Percentiles rank a stretch among this genome's conserved stretches.
Evolutionary conservation across 2,888 invertebrate species (phyloP).

Genomic region (Frankliniella intonsa): DNA sequence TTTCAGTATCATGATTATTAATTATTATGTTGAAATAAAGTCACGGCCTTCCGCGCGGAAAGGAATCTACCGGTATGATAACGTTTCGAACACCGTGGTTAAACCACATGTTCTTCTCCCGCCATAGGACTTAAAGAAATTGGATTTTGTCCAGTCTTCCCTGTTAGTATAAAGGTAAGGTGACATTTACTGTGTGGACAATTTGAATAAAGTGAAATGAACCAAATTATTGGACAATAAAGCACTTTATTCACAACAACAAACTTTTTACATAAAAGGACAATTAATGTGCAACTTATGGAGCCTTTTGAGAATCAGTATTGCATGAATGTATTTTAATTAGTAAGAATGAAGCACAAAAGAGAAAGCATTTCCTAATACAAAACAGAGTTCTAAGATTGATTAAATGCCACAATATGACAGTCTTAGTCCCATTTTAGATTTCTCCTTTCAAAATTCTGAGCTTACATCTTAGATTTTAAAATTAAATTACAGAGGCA

Average conservation of each 20-base stretch:
- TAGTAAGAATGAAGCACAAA: neutral
- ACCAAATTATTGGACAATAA: neutral
- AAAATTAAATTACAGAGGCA: neutral
- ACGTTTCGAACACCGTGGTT: too few relatives aligned
- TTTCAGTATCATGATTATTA: too few relatives aligned
- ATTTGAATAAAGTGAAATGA: neutral
- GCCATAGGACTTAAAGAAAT: too few relatives aligned
- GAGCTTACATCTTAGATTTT: neutral
- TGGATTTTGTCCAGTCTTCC: too few relatives aligned
- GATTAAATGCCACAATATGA: neutral
- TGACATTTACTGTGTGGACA: too few relatives aligned
- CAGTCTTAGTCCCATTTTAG: neutral
- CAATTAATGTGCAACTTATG: neutral
- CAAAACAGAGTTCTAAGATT: neutral
- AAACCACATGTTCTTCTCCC: too few relatives aligned
- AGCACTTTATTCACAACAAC: constrained; percentile 23
- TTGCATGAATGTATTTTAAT: neutral
- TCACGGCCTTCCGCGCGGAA: too few relatives aligned
- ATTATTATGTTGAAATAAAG: too few relatives aligned
- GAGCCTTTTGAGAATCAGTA: neutral
- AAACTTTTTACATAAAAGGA: constrained; percentile 3
- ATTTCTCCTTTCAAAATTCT: too few relatives aligned
- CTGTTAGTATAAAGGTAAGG: too few relatives aligned
- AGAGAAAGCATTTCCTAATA: neutral
- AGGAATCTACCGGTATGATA: too few relatives aligned